These are phyloP conservation scores for Delphinus delphis DNA, from an alignment of 2,113 vertebrate genomes.

Conservation along the genomic window DNA sequence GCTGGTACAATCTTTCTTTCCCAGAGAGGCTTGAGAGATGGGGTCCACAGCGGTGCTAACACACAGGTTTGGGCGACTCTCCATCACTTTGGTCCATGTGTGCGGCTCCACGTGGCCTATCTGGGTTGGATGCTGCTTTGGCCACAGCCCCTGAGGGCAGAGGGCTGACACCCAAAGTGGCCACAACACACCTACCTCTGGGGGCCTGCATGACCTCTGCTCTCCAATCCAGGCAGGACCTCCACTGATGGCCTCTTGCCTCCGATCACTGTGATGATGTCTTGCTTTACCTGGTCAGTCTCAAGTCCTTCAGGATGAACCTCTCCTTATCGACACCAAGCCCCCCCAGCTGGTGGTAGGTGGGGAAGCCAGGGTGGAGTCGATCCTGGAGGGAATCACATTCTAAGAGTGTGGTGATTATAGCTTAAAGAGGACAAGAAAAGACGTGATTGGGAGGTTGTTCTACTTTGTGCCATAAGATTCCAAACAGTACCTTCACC, in stretches of 20 bases:
- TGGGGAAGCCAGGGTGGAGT: background rate
- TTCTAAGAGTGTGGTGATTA: background rate
- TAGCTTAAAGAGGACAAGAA: background rate
- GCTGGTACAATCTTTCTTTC: background rate
- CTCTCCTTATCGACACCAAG: no score
- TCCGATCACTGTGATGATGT: background rate
- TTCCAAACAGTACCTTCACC: background rate
- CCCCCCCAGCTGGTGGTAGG: background rate
- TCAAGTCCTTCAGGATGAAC: background rate
- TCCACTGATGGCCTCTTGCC: background rate
- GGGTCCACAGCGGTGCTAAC: no score
- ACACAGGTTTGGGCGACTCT: background rate
- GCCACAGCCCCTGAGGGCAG: background rate
- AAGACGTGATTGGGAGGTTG: background rate
- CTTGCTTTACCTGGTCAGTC: background rate
- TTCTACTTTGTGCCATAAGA: background rate
- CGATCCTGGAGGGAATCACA: background rate
- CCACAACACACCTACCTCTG: background rate
- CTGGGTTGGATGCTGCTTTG: background rate
- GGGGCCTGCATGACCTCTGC: background rate
- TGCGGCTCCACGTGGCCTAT: background rate
- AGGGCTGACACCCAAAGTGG: background rate
- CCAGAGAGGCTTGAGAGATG: background rate
- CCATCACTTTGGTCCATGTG: background rate
- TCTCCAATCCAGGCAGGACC: background rate